A percentile compares a stretch with the other conserved stretches of the same genome.
Conservation (phyloP, 1,140 invertebrate species). For the Rhopalosiphum maidis region DNA sequence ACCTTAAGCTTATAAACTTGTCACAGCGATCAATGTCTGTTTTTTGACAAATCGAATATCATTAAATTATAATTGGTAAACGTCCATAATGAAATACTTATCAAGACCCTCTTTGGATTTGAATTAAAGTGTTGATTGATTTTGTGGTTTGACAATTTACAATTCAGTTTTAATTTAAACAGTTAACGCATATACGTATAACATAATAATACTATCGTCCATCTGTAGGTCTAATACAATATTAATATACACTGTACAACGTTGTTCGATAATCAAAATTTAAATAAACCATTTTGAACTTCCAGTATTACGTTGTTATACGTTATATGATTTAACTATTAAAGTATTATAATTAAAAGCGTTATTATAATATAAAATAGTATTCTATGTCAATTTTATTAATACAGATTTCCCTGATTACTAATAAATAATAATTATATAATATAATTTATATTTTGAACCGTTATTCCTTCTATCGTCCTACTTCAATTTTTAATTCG, state of each 20-base stretch:
- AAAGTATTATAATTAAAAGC: not conserved
- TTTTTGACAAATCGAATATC: conserved; percentile 2
- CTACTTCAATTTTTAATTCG: not conserved
- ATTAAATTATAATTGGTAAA: conserved; percentile 22
- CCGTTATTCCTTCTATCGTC: not conserved
- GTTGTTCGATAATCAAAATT: not conserved
- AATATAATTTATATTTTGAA: not conserved
- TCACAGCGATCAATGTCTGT: not conserved
- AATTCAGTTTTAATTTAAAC: not conserved
- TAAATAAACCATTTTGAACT: not conserved
- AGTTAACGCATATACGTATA: not conserved
- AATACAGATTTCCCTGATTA: not conserved
- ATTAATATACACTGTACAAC: not conserved
- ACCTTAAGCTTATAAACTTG: conserved; percentile 12
- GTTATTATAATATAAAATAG: not conserved
- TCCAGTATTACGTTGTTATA: not conserved
- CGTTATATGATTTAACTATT: not conserved
- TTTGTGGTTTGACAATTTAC: conserved; percentile 27
- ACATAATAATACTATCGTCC: not conserved
- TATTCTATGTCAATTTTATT: not conserved
- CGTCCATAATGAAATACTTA: not conserved
- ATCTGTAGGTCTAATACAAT: not conserved
- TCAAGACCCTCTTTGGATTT: not conserved
- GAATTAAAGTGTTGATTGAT: conserved; percentile 9
- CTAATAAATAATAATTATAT: conserved; percentile 1